Conservation (phyloP, 1,140 invertebrate species). For the Magallana ariakensis region DNA sequence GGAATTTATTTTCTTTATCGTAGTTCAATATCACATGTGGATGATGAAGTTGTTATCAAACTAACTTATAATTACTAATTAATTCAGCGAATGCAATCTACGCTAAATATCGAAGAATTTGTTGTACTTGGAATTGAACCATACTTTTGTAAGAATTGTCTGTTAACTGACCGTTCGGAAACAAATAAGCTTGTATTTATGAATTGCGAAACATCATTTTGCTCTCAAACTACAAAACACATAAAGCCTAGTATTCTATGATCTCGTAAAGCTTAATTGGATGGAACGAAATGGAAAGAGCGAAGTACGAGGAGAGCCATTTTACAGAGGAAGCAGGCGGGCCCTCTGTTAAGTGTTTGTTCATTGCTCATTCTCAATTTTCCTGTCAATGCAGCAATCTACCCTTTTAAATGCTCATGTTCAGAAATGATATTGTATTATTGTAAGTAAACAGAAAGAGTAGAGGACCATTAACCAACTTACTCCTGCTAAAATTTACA, state of each 20-base stretch:
- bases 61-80: too few species aligned
- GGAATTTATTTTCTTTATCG: too few species aligned
- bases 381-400: neutral
- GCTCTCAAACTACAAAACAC: neutral
- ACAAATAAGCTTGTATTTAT: too few species aligned
- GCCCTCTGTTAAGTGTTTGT: neutral
- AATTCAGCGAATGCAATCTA: too few species aligned
- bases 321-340: neutral
- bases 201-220: neutral
- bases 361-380: neutral
- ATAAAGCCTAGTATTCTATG: neutral
- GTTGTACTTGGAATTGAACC: too few species aligned
- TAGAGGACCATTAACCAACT: neutral
- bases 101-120: too few species aligned
- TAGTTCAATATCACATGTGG: too few species aligned
- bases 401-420: neutral
- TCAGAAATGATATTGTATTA: constrained; percentile 14
- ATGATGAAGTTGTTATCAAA: too few species aligned
- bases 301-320: neutral
- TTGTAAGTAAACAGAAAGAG: constrained; percentile 8
- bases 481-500: neutral
- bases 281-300: neutral
- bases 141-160: too few species aligned
- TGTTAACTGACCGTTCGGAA: too few species aligned
- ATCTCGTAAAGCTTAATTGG: neutral